Evolutionary conservation across 2,888 invertebrate species (phyloP), one percentile per base, ranked within the genome.

Genomic region (Drosophila mimica): DNA sequence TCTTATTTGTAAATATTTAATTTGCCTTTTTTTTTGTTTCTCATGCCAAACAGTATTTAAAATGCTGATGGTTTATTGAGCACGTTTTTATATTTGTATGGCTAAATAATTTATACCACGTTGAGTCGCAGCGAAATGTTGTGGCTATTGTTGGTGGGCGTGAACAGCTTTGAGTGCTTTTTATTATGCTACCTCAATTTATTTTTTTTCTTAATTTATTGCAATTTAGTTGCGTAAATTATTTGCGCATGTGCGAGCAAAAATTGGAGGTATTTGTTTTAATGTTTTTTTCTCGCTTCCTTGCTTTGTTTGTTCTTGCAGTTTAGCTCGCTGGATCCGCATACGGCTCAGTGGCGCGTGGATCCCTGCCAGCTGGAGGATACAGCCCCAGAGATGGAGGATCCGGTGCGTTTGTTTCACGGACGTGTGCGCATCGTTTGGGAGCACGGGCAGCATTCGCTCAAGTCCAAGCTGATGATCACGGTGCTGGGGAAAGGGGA

Each of bases 381-480:
- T 36, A 90, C 89, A 1, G 94, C 94, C 3, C 94, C 94, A 1
- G 94, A 94, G 9, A 91, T 92, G 88, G 94, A 95, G 25, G 95
- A 95, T 54, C 93, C 94, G 0, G 94, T 95, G 46, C 94, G 94
- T 70, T 90, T 95, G 52, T 93, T 95, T 59, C 95, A 94, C 20
- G 94, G 95, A 4, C 94, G 94, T 74, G 92, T 95, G 69, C 94
- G 93, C 81, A 94, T 95, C 54, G 94, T 94, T 48, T 95, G 95
- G 95, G 92, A 92, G 33, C 93, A 93, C 56, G 83, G 81, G 20
- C 87, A 85, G 43, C 83, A 93, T 52, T 76, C 87, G 0, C 79
- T 93, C 15, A 82, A 90, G 56, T 93, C 92, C 4, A 93, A 93
- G 72, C 80, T 93, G 38, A 92, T 92, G 91, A 83, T 93, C 15